Evolutionary conservation across 2,113 vertebrate species (phyloP).

Genomic region (Tragelaphus buxtoni): DNA sequence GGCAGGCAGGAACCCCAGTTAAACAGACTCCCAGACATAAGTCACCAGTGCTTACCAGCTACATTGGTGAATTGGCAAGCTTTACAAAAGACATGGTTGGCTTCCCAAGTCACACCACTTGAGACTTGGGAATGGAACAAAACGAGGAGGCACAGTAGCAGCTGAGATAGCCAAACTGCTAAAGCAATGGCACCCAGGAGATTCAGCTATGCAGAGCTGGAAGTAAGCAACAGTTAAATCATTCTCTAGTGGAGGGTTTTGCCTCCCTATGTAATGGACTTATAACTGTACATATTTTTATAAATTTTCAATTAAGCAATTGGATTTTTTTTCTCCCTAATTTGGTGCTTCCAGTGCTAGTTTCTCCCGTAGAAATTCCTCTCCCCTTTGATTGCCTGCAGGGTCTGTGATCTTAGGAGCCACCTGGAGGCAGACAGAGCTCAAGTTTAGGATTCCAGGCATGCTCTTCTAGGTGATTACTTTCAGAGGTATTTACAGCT

Average conservation of each 20-base stretch:
- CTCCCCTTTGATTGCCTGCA: background rate
- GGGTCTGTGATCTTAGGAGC: background rate
- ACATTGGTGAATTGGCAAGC: background rate
- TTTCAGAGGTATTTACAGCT: slow-evolving; percentile 30
- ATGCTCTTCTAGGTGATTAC: background rate
- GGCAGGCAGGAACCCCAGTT: slow-evolving; percentile 18
- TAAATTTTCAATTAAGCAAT: slow-evolving; percentile 78
- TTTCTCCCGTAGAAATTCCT: slow-evolving; percentile 61
- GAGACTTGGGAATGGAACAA: slow-evolving; percentile 51
- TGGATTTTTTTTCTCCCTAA: slow-evolving; percentile 73
- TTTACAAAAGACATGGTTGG: slow-evolving; percentile 56
- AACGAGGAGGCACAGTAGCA: slow-evolving; percentile 53
- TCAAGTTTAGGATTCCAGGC: slow-evolving; percentile 12
- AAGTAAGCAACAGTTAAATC: slow-evolving; percentile 40
- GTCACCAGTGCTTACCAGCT: background rate
- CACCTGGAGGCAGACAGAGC: background rate
- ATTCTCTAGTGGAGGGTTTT: slow-evolving; percentile 53
- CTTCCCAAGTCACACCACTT: slow-evolving; percentile 49
- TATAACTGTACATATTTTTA: slow-evolving; percentile 75
- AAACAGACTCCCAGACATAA: slow-evolving; percentile 18
- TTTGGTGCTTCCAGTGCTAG: slow-evolving; percentile 49
- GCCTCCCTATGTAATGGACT: slow-evolving; percentile 71
- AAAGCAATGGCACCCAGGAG: slow-evolving; percentile 49
- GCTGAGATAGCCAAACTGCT: slow-evolving; percentile 38
- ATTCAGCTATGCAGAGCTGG: slow-evolving; percentile 27